Evolutionary conservation across 2,113 vertebrate species (phyloP).

Genomic region (Ophthalmolycus amberensis): DNA sequence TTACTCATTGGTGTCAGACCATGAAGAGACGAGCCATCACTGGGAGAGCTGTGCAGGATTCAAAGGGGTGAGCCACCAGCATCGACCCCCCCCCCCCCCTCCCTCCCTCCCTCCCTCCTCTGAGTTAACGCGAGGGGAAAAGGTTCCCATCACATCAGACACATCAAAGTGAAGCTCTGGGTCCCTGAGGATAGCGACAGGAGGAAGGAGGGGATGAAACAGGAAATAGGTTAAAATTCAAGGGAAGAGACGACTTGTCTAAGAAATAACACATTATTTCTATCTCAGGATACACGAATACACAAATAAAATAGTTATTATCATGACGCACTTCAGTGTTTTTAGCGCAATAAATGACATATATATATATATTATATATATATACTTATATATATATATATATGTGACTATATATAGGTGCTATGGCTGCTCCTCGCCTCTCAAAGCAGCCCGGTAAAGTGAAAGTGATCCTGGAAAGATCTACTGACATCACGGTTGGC

Average conservation of each 20-base stretch:
- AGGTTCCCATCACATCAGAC: conserved; percentile 67
- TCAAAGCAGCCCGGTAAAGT: not conserved
- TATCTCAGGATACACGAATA: not conserved
- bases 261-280: conserved; percentile 6
- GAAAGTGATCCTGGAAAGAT: conserved; percentile 10
- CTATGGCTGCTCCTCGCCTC: not conserved
- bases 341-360: not conserved
- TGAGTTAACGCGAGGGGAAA: conserved; percentile 43
- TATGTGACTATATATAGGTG: no score
- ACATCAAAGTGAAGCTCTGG: conserved; percentile 71
- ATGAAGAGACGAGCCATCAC: conserved; percentile 53
- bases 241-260: conserved; percentile 6
- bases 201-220: conserved; percentile 41
- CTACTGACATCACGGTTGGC: conserved; percentile 50
- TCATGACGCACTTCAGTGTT: not conserved
- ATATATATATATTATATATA: no score
- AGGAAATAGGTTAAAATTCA: conserved; percentile 54
- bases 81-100: not conserved
- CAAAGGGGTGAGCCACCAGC: conserved; percentile 36
- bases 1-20: conserved; percentile 49
- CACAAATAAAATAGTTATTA: not conserved
- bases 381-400: no score
- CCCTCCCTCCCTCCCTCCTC: no score
- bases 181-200: conserved; percentile 70
- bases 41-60: conserved; percentile 46